A percentile compares a stretch with the other conserved stretches of the same genome.
Conservation (phyloP, 1,140 invertebrate species). For the Lamellibrachia luymesi region DNA sequence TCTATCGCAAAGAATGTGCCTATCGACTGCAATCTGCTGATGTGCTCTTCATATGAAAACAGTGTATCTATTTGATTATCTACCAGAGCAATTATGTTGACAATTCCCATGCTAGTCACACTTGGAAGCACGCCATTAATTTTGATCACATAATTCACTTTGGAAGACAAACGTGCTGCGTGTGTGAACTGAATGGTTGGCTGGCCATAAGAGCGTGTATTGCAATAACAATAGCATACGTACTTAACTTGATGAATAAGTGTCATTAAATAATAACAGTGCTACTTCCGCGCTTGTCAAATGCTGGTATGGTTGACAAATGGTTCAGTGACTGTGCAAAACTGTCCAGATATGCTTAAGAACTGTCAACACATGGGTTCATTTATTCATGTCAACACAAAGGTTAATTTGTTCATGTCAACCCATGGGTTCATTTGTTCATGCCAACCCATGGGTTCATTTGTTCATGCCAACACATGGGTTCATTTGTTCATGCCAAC, state of each 20-base stretch:
- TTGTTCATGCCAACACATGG: not conserved
- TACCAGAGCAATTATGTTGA: not conserved
- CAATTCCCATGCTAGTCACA: not conserved
- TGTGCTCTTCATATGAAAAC: not conserved
- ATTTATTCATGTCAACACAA: not conserved
- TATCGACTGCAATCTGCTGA: not conserved
- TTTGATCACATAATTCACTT: not conserved
- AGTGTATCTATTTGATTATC: not conserved
- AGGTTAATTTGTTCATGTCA: not conserved
- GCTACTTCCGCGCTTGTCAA: not conserved
- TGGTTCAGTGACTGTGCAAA: not conserved
- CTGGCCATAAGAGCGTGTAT: not conserved
- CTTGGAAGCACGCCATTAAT: not conserved
- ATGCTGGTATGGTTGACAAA: not conserved
- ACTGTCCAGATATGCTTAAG: not conserved
- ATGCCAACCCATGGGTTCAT: not conserved
- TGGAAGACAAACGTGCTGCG: not conserved
- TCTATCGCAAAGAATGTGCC: not conserved
- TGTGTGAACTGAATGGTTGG: not conserved
- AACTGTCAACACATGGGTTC: not conserved
- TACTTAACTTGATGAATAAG: constrained; percentile 5
- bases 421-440: not conserved
- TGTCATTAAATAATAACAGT: constrained; percentile 2
- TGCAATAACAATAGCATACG: not conserved
- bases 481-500: not conserved